phyloP scores from a whole-genome alignment of 2,113 vertebrate genomes.

The Redunca redunca region DNA sequence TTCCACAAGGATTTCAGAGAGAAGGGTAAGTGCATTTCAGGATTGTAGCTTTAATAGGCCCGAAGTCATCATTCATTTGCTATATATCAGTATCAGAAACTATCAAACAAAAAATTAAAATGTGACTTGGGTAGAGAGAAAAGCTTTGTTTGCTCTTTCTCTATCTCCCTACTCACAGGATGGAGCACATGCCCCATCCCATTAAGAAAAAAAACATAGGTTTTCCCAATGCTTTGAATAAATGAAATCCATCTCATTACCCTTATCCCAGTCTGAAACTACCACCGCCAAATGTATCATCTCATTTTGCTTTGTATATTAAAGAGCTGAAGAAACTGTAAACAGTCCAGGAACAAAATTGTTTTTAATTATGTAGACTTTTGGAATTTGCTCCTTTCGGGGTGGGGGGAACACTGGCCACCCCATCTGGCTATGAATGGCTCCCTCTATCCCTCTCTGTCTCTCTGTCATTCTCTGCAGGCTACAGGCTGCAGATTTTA shows the following conservation, averaged over 20 bases:
- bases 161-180: neutral
- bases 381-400: neutral
- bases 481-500: neutral
- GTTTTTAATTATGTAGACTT: neutral
- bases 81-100: neutral
- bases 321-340: neutral
- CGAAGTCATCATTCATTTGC: neutral
- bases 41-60: conserved; percentile 56
- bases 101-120: neutral
- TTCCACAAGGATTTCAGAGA: conserved; percentile 19
- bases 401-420: neutral
- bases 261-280: neutral
- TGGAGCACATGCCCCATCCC: neutral
- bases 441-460: neutral
- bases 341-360: neutral
- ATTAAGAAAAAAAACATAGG: neutral
- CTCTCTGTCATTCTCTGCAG: neutral
- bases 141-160: neutral
- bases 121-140: neutral
- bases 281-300: conserved; percentile 5
- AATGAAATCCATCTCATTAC: neutral
- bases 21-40: neutral
- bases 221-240: neutral
- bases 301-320: neutral
- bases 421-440: neutral